Evolutionary conservation across 2,113 vertebrate species (phyloP).

Genomic region (Melanerpes formicivorus): DNA sequence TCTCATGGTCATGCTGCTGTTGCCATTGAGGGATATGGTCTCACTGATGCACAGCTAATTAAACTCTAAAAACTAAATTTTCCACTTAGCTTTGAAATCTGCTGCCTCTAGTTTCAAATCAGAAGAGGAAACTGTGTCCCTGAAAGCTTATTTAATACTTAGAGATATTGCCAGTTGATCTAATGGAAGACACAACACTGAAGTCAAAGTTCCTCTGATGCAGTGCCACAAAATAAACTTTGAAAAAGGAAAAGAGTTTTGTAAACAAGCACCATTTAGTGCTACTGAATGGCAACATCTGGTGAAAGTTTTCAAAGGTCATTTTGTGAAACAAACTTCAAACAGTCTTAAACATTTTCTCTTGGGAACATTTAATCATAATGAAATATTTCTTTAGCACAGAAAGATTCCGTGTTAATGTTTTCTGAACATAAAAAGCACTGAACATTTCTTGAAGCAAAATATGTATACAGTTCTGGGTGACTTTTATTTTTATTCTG

Average conservation of each 20-base stretch:
- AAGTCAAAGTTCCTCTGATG: neutral
- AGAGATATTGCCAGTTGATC: neutral
- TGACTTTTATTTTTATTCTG: neutral
- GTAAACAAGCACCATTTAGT: neutral
- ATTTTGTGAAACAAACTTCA: neutral
- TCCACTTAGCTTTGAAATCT: neutral
- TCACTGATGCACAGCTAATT: neutral
- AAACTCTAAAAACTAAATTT: neutral
- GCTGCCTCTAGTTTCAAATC: neutral
- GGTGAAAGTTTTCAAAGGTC: neutral
- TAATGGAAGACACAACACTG: neutral
- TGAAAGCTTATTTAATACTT: neutral
- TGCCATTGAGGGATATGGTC: neutral
- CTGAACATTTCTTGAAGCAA: neutral
- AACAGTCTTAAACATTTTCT: neutral
- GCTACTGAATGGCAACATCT: neutral
- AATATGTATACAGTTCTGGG: rapidly evolving
- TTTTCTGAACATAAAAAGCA: neutral
- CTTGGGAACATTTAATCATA: neutral
- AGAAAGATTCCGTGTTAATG: neutral
- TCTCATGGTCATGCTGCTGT: neutral
- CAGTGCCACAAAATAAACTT: neutral
- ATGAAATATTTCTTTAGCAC: neutral
- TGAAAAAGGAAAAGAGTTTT: neutral
- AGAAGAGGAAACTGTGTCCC: neutral